Base-by-base conservation (phyloP, 2,113 vertebrate species). In the Hyperopisus bebe region DNA sequence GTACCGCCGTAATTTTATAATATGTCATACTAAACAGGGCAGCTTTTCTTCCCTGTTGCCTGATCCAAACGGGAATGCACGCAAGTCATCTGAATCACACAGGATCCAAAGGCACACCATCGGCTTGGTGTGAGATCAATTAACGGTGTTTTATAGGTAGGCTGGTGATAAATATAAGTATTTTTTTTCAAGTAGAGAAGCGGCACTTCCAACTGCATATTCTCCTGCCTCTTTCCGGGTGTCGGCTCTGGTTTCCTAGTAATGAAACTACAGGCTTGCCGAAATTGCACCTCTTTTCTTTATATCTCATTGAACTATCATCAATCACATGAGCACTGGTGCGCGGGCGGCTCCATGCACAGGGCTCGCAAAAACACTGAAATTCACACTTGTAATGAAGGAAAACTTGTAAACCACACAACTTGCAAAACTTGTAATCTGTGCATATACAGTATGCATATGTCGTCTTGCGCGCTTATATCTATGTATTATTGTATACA, bases 1-100 rank as follows among this genome's bases (percentile, higher is more conserved):
- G 92, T 91, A 90, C 89, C 91, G 88, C 24, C 46, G 88, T 53
- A 88, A 89, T 88, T 80, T 88, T 47, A 10, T 91, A 89, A 89
- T 89, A 53, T 88, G 85, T 86, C n/a, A n/a, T 19, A 53, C 62
- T 77, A 48, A 89, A 82, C 88, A 80, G 70, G 70, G 88, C 70
- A 39, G 66, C 50, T 55, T 55, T 58, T n/a, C 80, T 74, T 62
- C 82, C 88, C 88, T 86, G 83, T 89, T 66, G 80, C 88, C 31
- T 39, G 55, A 27, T 55, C 66, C 39, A 83, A 82, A 62, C 24
- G 77, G 62, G 80, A 42, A 82, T 62, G 77, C 80, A 8, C 53
- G 74, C 77, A 51, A 53, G 55, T 88, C 58, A 77, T 15, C 46
- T 77, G 47, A 80, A 89, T 89, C 74, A 48, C 46, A 24, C 31